Conservation (phyloP, 1,140 invertebrate genomes). For the Zaprionus davidi region DNA sequence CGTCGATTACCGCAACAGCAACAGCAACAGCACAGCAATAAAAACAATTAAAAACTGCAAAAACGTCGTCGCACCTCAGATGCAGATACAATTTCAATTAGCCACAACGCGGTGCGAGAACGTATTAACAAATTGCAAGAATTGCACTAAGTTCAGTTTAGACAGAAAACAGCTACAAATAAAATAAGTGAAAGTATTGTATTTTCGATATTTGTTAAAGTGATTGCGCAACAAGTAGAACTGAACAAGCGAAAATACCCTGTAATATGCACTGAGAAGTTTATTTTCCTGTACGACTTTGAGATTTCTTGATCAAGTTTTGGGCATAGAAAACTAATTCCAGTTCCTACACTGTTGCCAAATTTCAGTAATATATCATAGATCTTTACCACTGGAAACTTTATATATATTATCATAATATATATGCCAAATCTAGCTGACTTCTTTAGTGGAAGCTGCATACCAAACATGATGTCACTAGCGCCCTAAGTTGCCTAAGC, state of each 20-base stretch:
- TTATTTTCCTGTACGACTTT: neutral
- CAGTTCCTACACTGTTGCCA: neutral
- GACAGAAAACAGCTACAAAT: neutral
- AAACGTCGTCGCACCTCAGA: conserved; percentile 2
- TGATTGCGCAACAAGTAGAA: neutral
- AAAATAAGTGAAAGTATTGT: neutral
- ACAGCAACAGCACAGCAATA: neutral
- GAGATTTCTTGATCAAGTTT: neutral
- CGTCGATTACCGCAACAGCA: neutral
- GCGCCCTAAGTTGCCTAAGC: too few species aligned
- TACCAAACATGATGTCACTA: too few species aligned
- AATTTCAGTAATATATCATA: neutral
- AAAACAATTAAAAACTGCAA: conserved; percentile 4
- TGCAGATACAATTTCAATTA: conserved; percentile 7
- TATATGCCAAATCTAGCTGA: too few species aligned
- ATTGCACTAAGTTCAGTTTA: neutral
- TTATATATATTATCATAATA: too few species aligned
- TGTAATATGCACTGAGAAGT: neutral
- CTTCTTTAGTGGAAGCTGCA: too few species aligned
- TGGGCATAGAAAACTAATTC: neutral
- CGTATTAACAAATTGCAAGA: conserved; percentile 1
- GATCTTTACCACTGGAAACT: neutral
- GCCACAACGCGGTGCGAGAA: neutral
- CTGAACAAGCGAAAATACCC: neutral
- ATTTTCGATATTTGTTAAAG: neutral